A percentile compares a stretch with the other conserved stretches of the same genome.
phyloP scores from a whole-genome alignment of 2,797 vertebrate species.

The Falco columbarius region DNA sequence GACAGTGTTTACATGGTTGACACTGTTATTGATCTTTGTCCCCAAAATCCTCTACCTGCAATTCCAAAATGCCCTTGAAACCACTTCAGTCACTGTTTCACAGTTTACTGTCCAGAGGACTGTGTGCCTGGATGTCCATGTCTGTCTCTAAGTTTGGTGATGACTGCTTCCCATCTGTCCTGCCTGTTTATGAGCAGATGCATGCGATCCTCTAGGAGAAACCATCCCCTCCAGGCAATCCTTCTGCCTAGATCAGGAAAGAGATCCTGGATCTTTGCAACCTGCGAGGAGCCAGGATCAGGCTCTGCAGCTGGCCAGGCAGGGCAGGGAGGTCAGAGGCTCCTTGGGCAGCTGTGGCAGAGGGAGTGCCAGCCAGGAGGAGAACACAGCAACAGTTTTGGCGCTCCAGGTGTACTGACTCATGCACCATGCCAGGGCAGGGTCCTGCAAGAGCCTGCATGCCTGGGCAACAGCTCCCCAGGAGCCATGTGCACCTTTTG shows the following conservation, averaged over 20 bases:
- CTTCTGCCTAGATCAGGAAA: neutral
- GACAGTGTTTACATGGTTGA: neutral
- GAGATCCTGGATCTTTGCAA: neutral
- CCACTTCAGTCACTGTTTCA: neutral
- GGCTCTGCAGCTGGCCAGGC: neutral
- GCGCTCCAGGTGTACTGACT: slow-evolving; percentile 9
- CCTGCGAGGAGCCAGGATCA: neutral
- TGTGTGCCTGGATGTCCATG: neutral
- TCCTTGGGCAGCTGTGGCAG: neutral
- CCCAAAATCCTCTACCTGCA: neutral
- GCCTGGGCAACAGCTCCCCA: neutral
- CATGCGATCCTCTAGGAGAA: neutral
- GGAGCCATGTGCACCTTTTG: neutral
- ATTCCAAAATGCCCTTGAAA: neutral
- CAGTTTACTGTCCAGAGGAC: neutral
- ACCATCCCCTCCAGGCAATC: neutral
- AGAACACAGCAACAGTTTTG: neutral
- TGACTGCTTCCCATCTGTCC: neutral
- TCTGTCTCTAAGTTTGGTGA: neutral
- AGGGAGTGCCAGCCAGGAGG: neutral
- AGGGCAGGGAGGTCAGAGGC: neutral
- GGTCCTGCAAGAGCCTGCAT: neutral
- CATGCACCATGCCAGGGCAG: neutral
- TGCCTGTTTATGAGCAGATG: neutral
- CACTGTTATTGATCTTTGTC: neutral